Conservation (phyloP, 1,140 invertebrate genomes). For the Lerema accius region DNA sequence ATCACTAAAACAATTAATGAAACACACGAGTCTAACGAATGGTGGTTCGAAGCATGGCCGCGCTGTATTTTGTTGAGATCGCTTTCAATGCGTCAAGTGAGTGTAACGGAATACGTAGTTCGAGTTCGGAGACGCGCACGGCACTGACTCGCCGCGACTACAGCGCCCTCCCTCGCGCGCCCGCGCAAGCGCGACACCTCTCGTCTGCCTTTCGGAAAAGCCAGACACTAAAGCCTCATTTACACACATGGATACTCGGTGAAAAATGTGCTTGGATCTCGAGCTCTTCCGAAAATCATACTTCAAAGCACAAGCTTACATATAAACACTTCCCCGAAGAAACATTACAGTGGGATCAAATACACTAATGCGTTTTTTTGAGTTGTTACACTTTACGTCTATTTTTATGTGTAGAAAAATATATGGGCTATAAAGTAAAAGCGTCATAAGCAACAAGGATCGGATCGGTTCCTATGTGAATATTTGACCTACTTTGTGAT, state of each 20-base stretch:
- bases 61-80: slow-evolving; percentile 59
- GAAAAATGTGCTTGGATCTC: slow-evolving; percentile 25
- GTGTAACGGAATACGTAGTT: slow-evolving; percentile 42
- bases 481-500: slow-evolving; percentile 61
- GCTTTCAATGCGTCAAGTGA: slow-evolving; percentile 47
- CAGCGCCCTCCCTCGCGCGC: slow-evolving; percentile 64
- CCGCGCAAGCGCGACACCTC: slow-evolving; percentile 50
- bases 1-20: slow-evolving; percentile 73
- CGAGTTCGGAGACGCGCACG: slow-evolving; percentile 54
- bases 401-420: slow-evolving; percentile 16
- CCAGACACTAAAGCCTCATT: slow-evolving; percentile 57
- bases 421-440: slow-evolving; percentile 11
- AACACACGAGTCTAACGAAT: slow-evolving; percentile 48
- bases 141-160: slow-evolving; percentile 64
- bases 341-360: too few species aligned
- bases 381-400: slow-evolving; percentile 11
- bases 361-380: too few species aligned
- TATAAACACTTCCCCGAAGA: too few species aligned
- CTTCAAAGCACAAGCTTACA: too few species aligned
- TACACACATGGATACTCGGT: slow-evolving; percentile 50
- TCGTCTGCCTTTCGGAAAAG: slow-evolving; percentile 49
- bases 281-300: slow-evolving; percentile 15
- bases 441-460: slow-evolving; percentile 23
- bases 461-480: slow-evolving; percentile 21
- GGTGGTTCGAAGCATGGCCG: slow-evolving; percentile 54